These are phyloP conservation scores for Enteromius paludinosus DNA, from an alignment of 2,797 vertebrate genomes.

Conservation along the genomic window DNA sequence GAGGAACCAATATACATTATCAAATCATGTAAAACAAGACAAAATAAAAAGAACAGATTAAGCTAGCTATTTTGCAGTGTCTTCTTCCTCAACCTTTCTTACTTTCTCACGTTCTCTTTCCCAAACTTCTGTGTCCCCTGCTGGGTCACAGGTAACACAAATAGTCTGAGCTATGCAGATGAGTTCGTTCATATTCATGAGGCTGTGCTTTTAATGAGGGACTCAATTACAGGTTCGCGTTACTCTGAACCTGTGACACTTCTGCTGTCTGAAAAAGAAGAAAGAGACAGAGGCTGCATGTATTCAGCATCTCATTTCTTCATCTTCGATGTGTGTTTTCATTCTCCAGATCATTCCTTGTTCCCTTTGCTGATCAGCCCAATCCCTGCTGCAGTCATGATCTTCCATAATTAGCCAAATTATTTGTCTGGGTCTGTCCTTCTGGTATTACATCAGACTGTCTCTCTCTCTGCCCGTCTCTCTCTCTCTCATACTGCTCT, in stretches of 20 bases:
- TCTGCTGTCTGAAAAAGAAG: background rate
- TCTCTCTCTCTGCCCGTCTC: background rate
- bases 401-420: conserved; percentile 43
- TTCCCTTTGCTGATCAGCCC: conserved; percentile 13
- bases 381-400: conserved; percentile 14
- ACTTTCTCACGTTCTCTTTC: conserved; percentile 21
- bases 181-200: conserved; percentile 37
- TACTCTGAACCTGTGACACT: conserved; percentile 17
- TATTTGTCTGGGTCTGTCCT: conserved; percentile 45
- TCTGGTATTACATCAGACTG: conserved; percentile 30
- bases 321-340: conserved; percentile 20
- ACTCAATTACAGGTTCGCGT: conserved; percentile 33
- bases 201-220: conserved; percentile 33
- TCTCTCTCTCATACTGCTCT: conserved; percentile 15
- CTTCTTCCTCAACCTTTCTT: background rate
- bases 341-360: conserved; percentile 22
- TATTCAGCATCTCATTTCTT: conserved; percentile 8
- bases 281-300: conserved; percentile 1
- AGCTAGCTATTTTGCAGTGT: background rate
- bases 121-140: conserved; percentile 24
- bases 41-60: conserved; percentile 3
- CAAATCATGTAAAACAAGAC: background rate
- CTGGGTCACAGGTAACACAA: conserved; percentile 19
- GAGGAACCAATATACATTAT: background rate
- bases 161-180: conserved; percentile 27